Evolutionary conservation across 1,140 invertebrate genomes (phyloP).

Genomic region (Drosophila tropicalis): DNA sequence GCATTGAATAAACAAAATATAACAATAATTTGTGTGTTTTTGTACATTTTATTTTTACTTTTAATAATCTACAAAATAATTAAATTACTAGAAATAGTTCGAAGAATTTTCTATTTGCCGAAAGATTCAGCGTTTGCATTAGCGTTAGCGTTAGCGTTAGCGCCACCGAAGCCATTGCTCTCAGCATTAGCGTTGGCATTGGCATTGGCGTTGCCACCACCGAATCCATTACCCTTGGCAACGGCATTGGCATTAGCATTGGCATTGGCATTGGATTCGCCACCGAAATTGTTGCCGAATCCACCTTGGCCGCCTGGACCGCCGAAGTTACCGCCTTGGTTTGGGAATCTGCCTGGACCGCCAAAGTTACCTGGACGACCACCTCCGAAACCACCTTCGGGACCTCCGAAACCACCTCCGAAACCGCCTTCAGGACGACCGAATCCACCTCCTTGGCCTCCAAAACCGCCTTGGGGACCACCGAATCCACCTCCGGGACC

Average conservation of each 20-base stretch:
- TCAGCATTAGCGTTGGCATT: not conserved
- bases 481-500: too few species aligned
- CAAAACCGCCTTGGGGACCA: too few species aligned
- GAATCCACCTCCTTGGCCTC: too few species aligned
- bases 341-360: too few species aligned
- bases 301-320: too few species aligned
- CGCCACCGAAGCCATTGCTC: slow-evolving; percentile 1
- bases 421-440: too few species aligned
- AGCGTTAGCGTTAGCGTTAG: slow-evolving; percentile 35
- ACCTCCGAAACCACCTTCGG: too few species aligned
- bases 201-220: not conserved
- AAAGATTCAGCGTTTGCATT: slow-evolving; percentile 33
- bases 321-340: too few species aligned
- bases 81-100: not conserved
- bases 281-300: not conserved
- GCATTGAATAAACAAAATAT: too few species aligned
- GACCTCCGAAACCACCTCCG: too few species aligned
- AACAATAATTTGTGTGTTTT: not conserved
- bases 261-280: not conserved
- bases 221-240: not conserved
- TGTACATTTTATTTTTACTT: not conserved
- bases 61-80: not conserved
- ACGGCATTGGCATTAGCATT: slow-evolving; percentile 20
- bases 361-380: too few species aligned
- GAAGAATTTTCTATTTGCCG: not conserved